Base-by-base conservation (phyloP, 2,113 vertebrate species). In the Thunnus thynnus region DNA sequence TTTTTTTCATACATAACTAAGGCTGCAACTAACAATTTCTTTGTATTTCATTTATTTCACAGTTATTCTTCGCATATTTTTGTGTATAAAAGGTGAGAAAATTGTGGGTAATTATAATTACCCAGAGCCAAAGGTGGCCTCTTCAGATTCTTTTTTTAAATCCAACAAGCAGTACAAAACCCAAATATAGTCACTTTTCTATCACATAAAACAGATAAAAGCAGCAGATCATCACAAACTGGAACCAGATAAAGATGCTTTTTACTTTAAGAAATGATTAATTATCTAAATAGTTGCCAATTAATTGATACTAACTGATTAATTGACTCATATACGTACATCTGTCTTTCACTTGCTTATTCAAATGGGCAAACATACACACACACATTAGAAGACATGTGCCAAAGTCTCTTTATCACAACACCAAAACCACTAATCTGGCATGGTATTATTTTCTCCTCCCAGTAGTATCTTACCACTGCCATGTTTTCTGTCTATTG, bases 361-460 rank as follows among this genome's bases (percentile, higher is more conserved):
- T 18, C 48, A 64, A 60, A 65, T 36, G 18, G 12, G 64, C 57
- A 46, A 9, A 20, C 41, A 22, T 22, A 41, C 0, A 3, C 9
- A 54, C 8, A 74, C 5, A 65, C 1, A 30, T 30, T 17, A 65
- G 9, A 65, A 30, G 18, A 52, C 58, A 62, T 4, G 27, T 27
- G 46, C 22, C 32, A 25, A 58, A 62, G 64, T 56, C 16, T 41
- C 4, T 64, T 18, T 58, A 16, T 52, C 22, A 44, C 72, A 54
- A 36, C 64, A 61, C 46, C n/a, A 41, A 47, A 46, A 57, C 13
- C n/a, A n/a, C 3, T 57, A 55, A 58, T 65, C 74, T 70, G 51
- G 30, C 30, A 18, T 54, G 27, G 27, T 9, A 9, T 41, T 41
- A 6, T 30, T 60, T 78, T 50, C 44, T 65, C 6, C n/a, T 27